Evolutionary conservation across 1,140 invertebrate species (phyloP).

Genomic region (Heliconius hermathena): DNA sequence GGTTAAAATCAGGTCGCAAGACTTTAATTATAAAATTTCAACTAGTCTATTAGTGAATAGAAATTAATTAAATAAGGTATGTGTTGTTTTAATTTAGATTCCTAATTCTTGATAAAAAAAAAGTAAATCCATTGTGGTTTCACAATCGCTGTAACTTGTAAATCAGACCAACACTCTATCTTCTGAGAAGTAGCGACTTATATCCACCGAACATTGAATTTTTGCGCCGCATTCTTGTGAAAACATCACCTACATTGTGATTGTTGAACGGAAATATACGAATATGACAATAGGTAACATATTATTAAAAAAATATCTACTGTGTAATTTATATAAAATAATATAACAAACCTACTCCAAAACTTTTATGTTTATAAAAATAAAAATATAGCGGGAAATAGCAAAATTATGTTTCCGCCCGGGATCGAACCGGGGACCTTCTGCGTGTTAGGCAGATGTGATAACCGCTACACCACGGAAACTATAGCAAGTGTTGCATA

Average conservation of each 20-base stretch:
- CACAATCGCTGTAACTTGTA: background rate
- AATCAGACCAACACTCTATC: slow-evolving; percentile 38
- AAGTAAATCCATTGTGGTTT: too few relatives aligned
- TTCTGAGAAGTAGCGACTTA: slow-evolving; percentile 46
- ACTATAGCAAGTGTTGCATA: background rate
- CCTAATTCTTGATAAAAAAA: too few relatives aligned
- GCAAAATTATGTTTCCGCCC: slow-evolving; percentile 53
- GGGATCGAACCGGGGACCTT: slow-evolving; percentile 66
- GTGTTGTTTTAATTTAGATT: too few relatives aligned
- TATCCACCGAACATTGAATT: slow-evolving; percentile 60
- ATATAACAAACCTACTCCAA: too few relatives aligned
- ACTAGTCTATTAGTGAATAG: too few relatives aligned
- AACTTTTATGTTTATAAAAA: too few relatives aligned
- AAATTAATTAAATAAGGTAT: too few relatives aligned
- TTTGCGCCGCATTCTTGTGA: slow-evolving; percentile 51
- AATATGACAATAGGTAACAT: background rate
- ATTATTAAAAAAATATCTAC: too few relatives aligned
- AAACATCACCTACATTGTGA: slow-evolving; percentile 36
- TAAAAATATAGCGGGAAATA: too few relatives aligned
- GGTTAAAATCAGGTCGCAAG: too few relatives aligned
- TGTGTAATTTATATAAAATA: too few relatives aligned
- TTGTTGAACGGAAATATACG: slow-evolving; percentile 10
- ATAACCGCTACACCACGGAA: slow-evolving; percentile 62
- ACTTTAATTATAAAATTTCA: too few relatives aligned
- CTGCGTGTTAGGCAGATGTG: slow-evolving; percentile 64